A percentile compares a stretch with the other conserved stretches of the same genome.
Evolutionary conservation across 2,113 vertebrate species (phyloP).

Genomic region (Alosa alosa): DNA sequence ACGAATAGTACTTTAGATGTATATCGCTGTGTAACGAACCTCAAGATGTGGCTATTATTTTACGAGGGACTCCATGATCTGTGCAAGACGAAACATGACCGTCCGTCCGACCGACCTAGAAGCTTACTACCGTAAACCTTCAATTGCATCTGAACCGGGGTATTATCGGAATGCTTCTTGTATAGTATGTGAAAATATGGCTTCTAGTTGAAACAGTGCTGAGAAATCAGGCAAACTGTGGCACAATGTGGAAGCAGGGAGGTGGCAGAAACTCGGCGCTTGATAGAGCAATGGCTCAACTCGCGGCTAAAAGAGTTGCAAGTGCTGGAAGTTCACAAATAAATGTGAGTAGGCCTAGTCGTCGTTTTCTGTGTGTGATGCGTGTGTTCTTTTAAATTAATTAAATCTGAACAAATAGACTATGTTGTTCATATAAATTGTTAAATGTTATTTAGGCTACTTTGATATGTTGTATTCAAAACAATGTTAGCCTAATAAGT

Average conservation of each 20-base stretch:
- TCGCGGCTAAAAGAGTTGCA: slow-evolving; percentile 55
- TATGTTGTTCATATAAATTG: background rate
- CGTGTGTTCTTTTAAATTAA: too few species aligned
- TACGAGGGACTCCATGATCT: background rate
- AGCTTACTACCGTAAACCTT: background rate
- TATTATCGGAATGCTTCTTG: background rate
- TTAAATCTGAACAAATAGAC: background rate
- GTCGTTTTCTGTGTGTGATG: background rate
- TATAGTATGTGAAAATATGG: background rate
- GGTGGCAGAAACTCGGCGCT: slow-evolving; percentile 61
- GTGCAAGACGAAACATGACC: background rate
- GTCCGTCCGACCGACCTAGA: background rate
- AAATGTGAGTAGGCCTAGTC: background rate
- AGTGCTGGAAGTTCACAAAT: background rate
- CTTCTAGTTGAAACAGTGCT: background rate
- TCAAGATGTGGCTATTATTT: background rate
- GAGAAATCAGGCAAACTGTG: background rate
- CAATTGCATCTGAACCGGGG: too few species aligned
- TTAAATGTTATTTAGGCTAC: background rate
- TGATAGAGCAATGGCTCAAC: slow-evolving; percentile 67
- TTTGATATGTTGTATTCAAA: background rate
- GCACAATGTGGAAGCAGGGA: slow-evolving; percentile 63
- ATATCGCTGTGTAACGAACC: background rate
- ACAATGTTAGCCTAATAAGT: background rate
- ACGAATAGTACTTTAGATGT: too few species aligned